phyloP scores from a whole-genome alignment of 2,888 invertebrate species.

The Dromius quadrimaculatus region DNA sequence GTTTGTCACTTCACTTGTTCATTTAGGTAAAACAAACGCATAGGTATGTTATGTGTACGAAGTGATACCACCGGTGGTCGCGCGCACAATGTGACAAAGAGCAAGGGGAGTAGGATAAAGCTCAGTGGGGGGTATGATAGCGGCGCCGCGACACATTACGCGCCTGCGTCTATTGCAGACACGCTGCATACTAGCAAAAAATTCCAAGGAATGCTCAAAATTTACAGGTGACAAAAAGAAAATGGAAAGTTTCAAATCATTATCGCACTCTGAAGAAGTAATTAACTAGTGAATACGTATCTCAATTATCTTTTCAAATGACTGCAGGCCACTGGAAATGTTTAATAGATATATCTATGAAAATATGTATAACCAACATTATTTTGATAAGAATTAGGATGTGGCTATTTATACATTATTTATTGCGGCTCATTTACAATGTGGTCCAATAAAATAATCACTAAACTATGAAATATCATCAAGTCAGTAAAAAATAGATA shows the following conservation, averaged over 20 bases:
- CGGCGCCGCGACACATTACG: slow-evolving; percentile 28
- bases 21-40: slow-evolving; percentile 37
- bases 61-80: slow-evolving; percentile 23
- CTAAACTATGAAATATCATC: too few species aligned
- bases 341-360: too few species aligned
- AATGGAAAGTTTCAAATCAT: slow-evolving; percentile 14
- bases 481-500: too few species aligned
- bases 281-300: too few species aligned
- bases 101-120: slow-evolving; percentile 23
- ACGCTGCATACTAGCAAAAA: neutral
- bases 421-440: too few species aligned
- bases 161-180: slow-evolving; percentile 22
- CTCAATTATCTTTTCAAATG: too few species aligned
- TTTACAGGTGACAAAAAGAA: slow-evolving; percentile 38
- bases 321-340: too few species aligned
- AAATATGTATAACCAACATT: too few species aligned
- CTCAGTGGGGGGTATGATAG: slow-evolving; percentile 34
- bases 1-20: slow-evolving; percentile 42
- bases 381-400: too few species aligned
- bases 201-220: slow-evolving; percentile 22
- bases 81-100: neutral
- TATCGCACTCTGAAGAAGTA: slow-evolving; percentile 10
- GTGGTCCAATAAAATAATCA: too few species aligned
- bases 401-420: too few species aligned
- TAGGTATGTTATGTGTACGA: slow-evolving; percentile 36